Base-by-base conservation (phyloP, 2,888 invertebrate species). In the Tupiocoris notatus region DNA sequence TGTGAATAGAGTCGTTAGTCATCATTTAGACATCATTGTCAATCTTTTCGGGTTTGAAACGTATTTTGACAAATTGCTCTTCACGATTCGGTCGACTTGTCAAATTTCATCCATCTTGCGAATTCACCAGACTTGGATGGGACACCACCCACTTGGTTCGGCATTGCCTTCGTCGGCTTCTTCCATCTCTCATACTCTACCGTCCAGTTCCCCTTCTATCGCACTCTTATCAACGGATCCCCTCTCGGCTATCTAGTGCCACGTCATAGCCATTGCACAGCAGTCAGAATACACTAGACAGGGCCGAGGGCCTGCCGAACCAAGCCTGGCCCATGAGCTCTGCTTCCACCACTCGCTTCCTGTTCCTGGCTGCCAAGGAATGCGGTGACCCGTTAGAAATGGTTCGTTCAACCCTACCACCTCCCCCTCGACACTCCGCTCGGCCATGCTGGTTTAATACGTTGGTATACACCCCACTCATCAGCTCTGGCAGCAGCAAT, bases 371-470 rank as follows among this genome's bases (percentile, higher is more conserved):
- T 3, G 39, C 39, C 39, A 39, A 39, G 75, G 75, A 75, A 75
- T 75, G 75, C 66, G 75, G 66, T 75, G 73, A 56, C 73, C 75
- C 75, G 75, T 75, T 75, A 75, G 75, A 75, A 66, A 65, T 75
- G 75, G 75, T 75, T 75, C 75, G 66, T 75, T 75, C 75, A 75
- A 75, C 75, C 24, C 75, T 66, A 66, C 54, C 22, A 65, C 56
- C 39, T 22, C 59, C 25, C 25, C 25, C 23, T 24, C 24, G 24
- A 63, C 63, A 21, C 39, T 39, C 6, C 12, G 39, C 39, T 39
- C 6, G 39, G 12, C 39, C 39, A 39, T 39, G 3, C 3, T 39
- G 39, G 39, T 39, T 12, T 39, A 39, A 39, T 39, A 39, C 39
- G 6, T 39, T 39, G 39, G 39, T n/a, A n/a, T n/a, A n/a, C n/a